phyloP scores from a whole-genome alignment of 2,888 invertebrate species.

The Deroplatys truncata region DNA sequence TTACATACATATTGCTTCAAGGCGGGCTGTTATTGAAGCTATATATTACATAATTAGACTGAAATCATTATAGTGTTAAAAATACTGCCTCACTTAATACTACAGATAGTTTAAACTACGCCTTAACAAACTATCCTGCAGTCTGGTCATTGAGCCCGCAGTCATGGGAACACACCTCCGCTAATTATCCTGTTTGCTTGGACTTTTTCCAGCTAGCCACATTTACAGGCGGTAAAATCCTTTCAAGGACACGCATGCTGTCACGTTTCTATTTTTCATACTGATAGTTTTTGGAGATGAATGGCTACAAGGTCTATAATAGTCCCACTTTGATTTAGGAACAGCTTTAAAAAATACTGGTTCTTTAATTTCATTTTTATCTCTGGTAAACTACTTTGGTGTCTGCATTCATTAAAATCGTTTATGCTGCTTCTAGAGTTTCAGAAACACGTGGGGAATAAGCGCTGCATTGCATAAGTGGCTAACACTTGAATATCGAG shows the following conservation, averaged over 20 bases:
- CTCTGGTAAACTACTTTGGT: too few relatives aligned
- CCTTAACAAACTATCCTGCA: neutral
- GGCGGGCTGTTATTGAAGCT: too few relatives aligned
- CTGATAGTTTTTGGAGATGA: neutral
- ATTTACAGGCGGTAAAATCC: neutral
- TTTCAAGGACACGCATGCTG: neutral
- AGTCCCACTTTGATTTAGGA: neutral
- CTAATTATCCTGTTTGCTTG: neutral
- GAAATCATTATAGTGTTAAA: too few relatives aligned
- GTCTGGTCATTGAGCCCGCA: neutral
- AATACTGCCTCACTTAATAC: too few relatives aligned
- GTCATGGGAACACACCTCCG: neutral
- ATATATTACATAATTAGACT: too few relatives aligned
- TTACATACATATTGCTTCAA: too few relatives aligned
- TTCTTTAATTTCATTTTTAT: neutral
- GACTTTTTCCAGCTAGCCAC: neutral
- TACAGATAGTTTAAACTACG: neutral
- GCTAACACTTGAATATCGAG: too few relatives aligned
- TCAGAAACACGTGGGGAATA: too few relatives aligned
- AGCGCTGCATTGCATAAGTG: too few relatives aligned
- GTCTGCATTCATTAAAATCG: too few relatives aligned
- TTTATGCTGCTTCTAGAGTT: too few relatives aligned
- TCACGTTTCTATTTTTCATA: neutral
- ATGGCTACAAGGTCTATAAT: neutral
- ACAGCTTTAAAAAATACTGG: neutral